Evolutionary conservation across 2,888 invertebrate genomes (phyloP), one percentile per base, ranked within the genome.

Genomic region (Apantesis nais): DNA sequence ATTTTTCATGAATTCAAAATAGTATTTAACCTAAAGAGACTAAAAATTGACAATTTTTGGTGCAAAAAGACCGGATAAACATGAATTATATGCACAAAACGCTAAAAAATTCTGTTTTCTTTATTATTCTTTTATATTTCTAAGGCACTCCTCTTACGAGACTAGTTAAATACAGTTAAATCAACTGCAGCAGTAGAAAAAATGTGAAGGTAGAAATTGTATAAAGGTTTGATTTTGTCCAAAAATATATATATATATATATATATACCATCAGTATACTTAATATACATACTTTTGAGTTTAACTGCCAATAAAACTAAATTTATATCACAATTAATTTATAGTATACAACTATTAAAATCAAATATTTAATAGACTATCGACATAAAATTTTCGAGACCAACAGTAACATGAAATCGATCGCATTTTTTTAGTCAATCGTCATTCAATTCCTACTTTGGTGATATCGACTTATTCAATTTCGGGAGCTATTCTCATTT

Each of bases 391-490:
- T n/a, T 82, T 79, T 78, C 79, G 83, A 80, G 83, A 83, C 83
- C 82, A 89, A 89, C 85, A 89, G 88, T 83, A 86, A 85, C 87
- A 88, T 83, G 86, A 88, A 91, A 92, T 91, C 90, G 90, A 89
- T 90, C 86, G 88, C 85, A 83, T 82, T 89, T 92, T 92, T 92
- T 89, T 86, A 88, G 83, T 85, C 89, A 90, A 90, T 91, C 90
- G 90, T 91, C 90, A 90, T 94, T 94, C 93, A 94, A 93, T 93
- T 93, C 92, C 84, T 86, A 83, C 89, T 89, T 91, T 91, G 91
- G 92, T 93, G 92, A 91, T 93, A 92, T 92, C 93, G 92, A 90
- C 85, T 93, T 94, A 94, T 94, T 94, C 93, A 93, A 95, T 94
- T 94, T 93, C 89, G 85, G 86, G 83, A 88, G 87, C 88, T 84